Percentiles rank a stretch among this genome's conserved stretches.
Conservation (phyloP, 2,797 vertebrate species). For the Nothura maculosa region DNA sequence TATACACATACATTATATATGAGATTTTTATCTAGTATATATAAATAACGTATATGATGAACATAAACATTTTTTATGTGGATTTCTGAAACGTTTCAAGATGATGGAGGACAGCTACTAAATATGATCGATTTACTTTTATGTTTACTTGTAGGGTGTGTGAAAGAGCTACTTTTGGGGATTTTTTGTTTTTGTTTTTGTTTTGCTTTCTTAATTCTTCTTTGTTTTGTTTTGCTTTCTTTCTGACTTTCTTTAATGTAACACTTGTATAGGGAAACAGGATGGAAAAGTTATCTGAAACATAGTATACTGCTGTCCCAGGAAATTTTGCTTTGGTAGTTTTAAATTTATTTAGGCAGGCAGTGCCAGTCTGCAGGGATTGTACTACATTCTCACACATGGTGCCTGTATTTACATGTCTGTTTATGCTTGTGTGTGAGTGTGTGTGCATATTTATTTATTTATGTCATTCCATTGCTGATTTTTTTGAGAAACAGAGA, state of each 20-base stretch:
- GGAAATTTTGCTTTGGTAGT: background rate
- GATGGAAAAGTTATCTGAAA: background rate
- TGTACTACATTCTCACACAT: background rate
- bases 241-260: background rate
- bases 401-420: background rate
- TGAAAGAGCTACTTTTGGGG: background rate
- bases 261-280: accelerated
- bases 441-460: background rate
- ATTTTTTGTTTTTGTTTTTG: background rate
- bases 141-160: background rate
- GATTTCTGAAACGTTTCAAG: background rate
- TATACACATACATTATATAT: background rate
- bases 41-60: background rate
- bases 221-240: too few relatives aligned
- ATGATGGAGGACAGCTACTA: background rate
- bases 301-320: background rate
- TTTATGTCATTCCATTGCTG: background rate
- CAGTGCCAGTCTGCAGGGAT: background rate
- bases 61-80: background rate
- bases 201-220: too few relatives aligned
- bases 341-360: background rate
- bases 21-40: background rate
- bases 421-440: too few relatives aligned
- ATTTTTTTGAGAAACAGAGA: background rate
- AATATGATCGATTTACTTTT: background rate